These are phyloP conservation scores for Orcinus orca DNA, from an alignment of 2,113 vertebrate genomes.

Conservation along the genomic window DNA sequence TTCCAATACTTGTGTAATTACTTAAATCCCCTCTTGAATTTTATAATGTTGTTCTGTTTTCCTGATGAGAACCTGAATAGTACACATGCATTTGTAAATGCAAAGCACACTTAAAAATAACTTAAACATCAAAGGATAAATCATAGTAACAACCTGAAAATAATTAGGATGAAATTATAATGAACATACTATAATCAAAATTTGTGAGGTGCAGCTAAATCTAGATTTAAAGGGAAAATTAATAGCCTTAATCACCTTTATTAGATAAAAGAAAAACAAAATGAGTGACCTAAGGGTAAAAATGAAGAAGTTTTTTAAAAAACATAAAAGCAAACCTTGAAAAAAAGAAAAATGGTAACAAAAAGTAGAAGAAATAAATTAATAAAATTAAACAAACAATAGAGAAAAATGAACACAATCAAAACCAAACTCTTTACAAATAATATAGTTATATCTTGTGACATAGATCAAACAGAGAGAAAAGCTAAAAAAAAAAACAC, in stretches of 20 bases:
- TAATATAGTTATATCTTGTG: not conserved
- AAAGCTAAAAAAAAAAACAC: not conserved
- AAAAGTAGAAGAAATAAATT: not conserved
- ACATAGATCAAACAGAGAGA: not conserved
- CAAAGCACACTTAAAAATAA: not conserved
- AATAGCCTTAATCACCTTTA: not conserved
- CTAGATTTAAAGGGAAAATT: conserved; percentile 21
- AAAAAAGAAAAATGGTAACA: not conserved
- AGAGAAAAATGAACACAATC: not conserved
- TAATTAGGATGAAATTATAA: not conserved
- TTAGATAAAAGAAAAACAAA: not conserved
- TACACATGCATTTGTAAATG: not conserved
- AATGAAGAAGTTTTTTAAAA: not conserved
- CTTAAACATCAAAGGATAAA: not conserved
- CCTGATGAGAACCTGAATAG: not conserved
- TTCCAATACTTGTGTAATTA: not conserved
- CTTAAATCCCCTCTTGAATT: not conserved
- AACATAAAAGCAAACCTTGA: not conserved
- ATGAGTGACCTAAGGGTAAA: not conserved
- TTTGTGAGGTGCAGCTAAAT: not conserved
- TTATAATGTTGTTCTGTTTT: not conserved
- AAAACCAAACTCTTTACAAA: not conserved
- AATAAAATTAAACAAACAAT: not conserved
- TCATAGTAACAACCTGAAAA: not conserved
- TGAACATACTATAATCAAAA: not conserved